phyloP scores from a whole-genome alignment of 2,888 invertebrate genomes.

The Drosophila falleni region DNA sequence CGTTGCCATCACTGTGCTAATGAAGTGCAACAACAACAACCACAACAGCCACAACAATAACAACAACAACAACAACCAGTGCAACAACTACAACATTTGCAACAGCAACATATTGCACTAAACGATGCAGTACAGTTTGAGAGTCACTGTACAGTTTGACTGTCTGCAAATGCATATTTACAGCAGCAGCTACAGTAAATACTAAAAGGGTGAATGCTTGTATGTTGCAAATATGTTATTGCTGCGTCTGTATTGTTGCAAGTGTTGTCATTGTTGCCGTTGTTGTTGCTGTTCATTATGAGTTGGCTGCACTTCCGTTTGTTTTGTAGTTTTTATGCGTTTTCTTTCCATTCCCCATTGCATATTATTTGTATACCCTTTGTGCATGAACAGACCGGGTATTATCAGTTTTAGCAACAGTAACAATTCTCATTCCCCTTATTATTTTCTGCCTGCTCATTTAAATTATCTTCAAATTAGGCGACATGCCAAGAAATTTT shows the following conservation, averaged over 20 bases:
- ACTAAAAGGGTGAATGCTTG: constrained; percentile 2
- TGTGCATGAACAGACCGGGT: too few species aligned
- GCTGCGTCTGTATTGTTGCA: constrained; percentile 3
- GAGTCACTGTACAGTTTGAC: constrained; percentile 1
- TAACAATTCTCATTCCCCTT: background rate
- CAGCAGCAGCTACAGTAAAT: background rate
- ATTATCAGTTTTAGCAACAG: background rate
- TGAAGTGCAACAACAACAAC: constrained; percentile 64
- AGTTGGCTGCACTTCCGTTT: constrained; percentile 28
- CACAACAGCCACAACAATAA: constrained; percentile 14
- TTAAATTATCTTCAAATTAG: constrained; percentile 39
- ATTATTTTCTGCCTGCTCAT: background rate
- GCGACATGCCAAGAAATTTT: constrained; percentile 41
- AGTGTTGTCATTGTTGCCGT: constrained; percentile 7
- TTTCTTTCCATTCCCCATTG: constrained; percentile 22
- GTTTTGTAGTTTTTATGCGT: constrained; percentile 10
- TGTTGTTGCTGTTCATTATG: constrained; percentile 13
- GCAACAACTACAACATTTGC: constrained; percentile 39
- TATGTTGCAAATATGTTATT: constrained; percentile 17
- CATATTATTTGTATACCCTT: constrained; percentile 15
- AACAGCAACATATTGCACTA: constrained; percentile 28
- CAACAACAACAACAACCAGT: constrained; percentile 19
- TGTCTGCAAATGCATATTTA: background rate
- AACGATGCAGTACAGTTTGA: constrained; percentile 13
- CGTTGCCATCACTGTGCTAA: constrained; percentile 72